Evolutionary conservation across 2,797 vertebrate genomes (phyloP), one percentile per base, ranked within the genome.

Genomic region (Cyprinella venusta): DNA sequence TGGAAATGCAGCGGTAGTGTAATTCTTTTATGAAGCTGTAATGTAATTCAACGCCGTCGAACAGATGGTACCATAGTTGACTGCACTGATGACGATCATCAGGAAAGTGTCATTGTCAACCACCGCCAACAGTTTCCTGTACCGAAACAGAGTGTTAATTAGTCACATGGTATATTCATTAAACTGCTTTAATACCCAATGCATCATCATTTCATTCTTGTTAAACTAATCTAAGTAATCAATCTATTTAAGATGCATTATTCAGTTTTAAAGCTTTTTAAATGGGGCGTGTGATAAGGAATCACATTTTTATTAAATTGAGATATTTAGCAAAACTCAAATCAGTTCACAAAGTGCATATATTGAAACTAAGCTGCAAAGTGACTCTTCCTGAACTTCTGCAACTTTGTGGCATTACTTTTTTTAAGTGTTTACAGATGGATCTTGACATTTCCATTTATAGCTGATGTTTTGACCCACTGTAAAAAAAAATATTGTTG

Each of bases 61-160:
- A 74, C 72, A 82, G 74, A 86, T 74, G 36, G 81, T 77, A 63
- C 64, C 71, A 38, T 65, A 30, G 48, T 68, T 76, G 48, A 50
- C 50, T 54, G 52, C 15, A 54, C 61, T 64, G 65, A 69, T 70
- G 65, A 70, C 48, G 78, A 71, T 80, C 13, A 71, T 68, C 52
- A 48, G 52, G 54, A 78, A 77, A 77, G 65, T 76, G 65, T 78
- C 75, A 63, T 68, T 70, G 75, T 77, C 81, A 69, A 69, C 75
- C 81, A 70, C 74, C 54, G 75, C 65, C 75, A 83, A 77, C 81
- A 69, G 75, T 83, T 78, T 78, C 75, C 75, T 77, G 72, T 69
- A 64, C 38, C 0, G 16, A 75, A 63, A 74, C 3, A 0, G 48
- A 76, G 71, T 82, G 71, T 77, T 69, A 76, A 77, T 83, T 76